Conservation (phyloP, 2,113 vertebrate species). For the Polyodon spathula region DNA sequence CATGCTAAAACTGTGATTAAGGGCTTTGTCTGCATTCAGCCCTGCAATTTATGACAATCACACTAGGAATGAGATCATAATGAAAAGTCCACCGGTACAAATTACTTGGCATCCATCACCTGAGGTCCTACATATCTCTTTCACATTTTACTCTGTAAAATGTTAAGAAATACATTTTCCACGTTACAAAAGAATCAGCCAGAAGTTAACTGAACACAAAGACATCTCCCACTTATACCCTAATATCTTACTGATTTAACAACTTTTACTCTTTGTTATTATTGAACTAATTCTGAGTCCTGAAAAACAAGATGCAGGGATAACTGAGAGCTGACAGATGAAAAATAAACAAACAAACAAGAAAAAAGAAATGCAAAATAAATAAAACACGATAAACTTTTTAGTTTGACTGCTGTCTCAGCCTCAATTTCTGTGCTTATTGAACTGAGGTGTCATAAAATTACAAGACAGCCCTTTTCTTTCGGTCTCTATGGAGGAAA, state of each 20-base stretch:
- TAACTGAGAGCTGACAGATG: not conserved
- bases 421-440: constrained; percentile 12
- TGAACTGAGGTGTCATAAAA: constrained; percentile 6
- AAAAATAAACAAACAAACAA: too few species aligned
- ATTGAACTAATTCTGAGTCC: constrained; percentile 6
- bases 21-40: constrained; percentile 1
- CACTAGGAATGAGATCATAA: constrained; percentile 1
- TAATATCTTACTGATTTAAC: constrained; percentile 12
- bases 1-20: not conserved
- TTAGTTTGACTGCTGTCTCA: constrained; percentile 1
- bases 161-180: not conserved
- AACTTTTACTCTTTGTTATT: constrained; percentile 10
- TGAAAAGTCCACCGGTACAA: not conserved
- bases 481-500: too few species aligned
- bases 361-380: constrained; percentile 1
- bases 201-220: not conserved
- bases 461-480: not conserved
- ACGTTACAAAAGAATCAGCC: not conserved
- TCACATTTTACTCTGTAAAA: not conserved
- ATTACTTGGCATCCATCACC: not conserved
- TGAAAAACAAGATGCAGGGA: not conserved
- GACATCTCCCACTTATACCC: not conserved
- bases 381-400: not conserved
- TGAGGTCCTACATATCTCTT: not conserved
- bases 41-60: constrained; percentile 1